A percentile compares a stretch with the other conserved stretches of the same genome.
Conservation (phyloP, 2,797 vertebrate genomes). For the Pipistrellus nathusii region DNA sequence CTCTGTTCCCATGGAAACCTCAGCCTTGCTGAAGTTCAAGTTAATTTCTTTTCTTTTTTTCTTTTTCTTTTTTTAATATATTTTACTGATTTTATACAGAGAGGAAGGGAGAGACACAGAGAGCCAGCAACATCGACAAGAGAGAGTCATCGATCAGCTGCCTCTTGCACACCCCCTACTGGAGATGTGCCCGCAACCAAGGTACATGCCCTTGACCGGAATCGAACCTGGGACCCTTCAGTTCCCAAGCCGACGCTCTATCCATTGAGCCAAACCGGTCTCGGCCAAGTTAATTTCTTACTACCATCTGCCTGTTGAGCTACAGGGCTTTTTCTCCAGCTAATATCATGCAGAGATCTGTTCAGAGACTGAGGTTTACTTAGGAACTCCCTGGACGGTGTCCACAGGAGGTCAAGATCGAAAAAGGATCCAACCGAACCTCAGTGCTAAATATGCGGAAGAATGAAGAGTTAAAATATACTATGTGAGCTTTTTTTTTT, state of each 20-base stretch:
- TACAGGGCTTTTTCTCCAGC: slow-evolving; percentile 77
- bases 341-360: slow-evolving; percentile 16
- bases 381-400: slow-evolving; percentile 27
- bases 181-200: too few relatives aligned
- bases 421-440: slow-evolving; percentile 54
- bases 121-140: too few relatives aligned
- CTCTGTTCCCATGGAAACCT: slow-evolving; percentile 87
- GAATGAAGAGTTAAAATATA: slow-evolving; percentile 41
- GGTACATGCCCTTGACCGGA: too few relatives aligned
- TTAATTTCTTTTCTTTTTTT: slow-evolving; percentile 80
- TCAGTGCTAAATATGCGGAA: neutral
- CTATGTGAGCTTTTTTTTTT: neutral
- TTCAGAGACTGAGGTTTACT: slow-evolving; percentile 61
- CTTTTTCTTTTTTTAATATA: too few relatives aligned
- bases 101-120: too few relatives aligned
- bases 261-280: too few relatives aligned
- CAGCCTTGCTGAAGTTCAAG: slow-evolving; percentile 84
- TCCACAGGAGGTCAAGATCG: slow-evolving; percentile 44
- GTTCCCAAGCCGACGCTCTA: too few relatives aligned
- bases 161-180: too few relatives aligned
- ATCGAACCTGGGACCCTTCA: too few relatives aligned
- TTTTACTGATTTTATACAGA: too few relatives aligned
- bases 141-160: too few relatives aligned
- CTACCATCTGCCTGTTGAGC: slow-evolving; percentile 87
- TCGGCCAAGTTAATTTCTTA: slow-evolving; percentile 82